Base-by-base conservation (phyloP, 2,113 vertebrate genomes). In the Ifrita kowaldi region DNA sequence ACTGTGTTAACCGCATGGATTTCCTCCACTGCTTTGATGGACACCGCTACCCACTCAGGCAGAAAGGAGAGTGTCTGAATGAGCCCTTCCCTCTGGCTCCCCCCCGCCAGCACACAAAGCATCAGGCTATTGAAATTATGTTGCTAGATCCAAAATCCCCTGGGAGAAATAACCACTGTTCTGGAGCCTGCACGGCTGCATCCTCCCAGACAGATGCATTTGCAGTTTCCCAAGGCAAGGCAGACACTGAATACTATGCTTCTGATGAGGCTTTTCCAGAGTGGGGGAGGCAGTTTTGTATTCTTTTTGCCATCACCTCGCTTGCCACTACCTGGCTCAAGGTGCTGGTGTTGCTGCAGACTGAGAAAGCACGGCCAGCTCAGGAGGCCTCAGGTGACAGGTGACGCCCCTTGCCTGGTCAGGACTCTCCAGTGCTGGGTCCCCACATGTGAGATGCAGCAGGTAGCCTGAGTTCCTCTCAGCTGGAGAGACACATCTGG, bases 1-100 rank as follows among this genome's bases (percentile, higher is more conserved):
- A n/a, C 47, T 8, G 16, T 18, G 11, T 71, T 94, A 95, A 81
- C 90, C 32, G 0, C 86, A 89, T 67, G 87, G 91, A 76, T 96
- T 94, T 95, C 91, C 91, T 95, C 78, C 2, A 0, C 20, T 49
- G 71, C 88, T 95, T 92, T 97, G 95, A 96, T 1, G 12, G 96
- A 91, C 86, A 79, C 17, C 0, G 0, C 55, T 84, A 37, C 37
- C 71, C 13, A 0, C 64, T 86, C 53, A 41, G 78, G 91, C 91
- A 84, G 81, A 95, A 93, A 89, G 46, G 39, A 96, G 7, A 77
- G 67, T 20, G 41, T 19, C 35, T 69, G 86, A 49, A 88, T 55
- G 76, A 93, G 77, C 64, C 26, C 13, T 77, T 90, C 57, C 42
- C 37, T 64, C 55, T 8, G 19, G 12, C 39, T 44, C 8, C 22